Conservation (phyloP, 2,888 invertebrate genomes). For the Epinotia bilunana region DNA sequence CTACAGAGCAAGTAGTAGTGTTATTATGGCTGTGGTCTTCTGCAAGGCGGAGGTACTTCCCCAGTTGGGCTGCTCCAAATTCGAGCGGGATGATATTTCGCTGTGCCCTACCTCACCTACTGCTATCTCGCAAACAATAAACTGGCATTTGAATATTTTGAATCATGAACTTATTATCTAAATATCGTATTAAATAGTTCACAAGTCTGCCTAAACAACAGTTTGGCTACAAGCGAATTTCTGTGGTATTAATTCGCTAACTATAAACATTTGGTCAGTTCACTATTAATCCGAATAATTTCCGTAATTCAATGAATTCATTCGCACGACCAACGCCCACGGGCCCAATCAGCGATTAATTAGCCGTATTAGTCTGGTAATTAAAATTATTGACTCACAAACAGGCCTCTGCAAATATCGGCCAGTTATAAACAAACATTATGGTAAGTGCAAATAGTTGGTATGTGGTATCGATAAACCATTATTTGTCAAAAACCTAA, state of each 20-base stretch:
- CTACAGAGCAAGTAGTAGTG: no score
- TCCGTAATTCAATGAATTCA: conserved; percentile 26
- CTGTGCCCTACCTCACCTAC: no score
- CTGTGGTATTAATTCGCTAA: not conserved
- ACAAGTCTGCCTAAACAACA: not conserved
- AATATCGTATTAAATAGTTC: no score
- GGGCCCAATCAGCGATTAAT: conserved; percentile 16
- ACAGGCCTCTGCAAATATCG: not conserved
- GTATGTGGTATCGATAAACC: not conserved
- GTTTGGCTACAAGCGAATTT: not conserved
- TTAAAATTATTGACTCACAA: conserved; percentile 23
- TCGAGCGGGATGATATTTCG: no score
- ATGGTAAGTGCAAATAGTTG: not conserved
- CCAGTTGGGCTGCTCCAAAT: no score
- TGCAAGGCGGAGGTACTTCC: no score
- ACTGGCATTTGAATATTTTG: no score
- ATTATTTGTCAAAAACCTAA: no score
- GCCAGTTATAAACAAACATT: conserved; percentile 17
- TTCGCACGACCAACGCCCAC: conserved; percentile 8
- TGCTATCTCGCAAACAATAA: no score
- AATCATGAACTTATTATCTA: no score
- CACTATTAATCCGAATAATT: conserved; percentile 21
- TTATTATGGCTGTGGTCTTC: no score
- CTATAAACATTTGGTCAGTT: conserved; percentile 18
- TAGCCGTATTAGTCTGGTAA: conserved; percentile 15